Conservation (phyloP, 2,797 vertebrate species). For the Falco naumanni region DNA sequence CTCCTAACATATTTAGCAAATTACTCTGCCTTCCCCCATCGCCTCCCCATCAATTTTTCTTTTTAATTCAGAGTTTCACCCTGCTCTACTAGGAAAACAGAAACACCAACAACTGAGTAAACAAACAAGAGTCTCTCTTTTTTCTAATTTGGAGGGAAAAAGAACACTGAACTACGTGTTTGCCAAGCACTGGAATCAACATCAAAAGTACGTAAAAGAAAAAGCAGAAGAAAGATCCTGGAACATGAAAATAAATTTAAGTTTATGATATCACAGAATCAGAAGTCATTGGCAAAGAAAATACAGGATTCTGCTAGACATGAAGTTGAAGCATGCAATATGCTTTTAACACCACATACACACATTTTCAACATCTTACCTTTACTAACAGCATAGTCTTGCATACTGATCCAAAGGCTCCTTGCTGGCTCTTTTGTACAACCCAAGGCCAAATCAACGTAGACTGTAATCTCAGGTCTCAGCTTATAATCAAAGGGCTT, state of each 20-base stretch:
- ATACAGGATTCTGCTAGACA: background rate
- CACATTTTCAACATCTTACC: slow-evolving; percentile 73
- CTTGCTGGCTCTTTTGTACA: slow-evolving; percentile 94
- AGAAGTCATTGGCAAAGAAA: background rate
- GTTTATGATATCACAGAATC: background rate
- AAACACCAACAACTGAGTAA: background rate
- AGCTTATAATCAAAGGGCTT: slow-evolving; percentile 94
- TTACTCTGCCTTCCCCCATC: background rate
- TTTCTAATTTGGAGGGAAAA: background rate
- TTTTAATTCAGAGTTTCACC: background rate
- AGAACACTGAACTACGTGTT: background rate
- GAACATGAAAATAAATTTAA: background rate
- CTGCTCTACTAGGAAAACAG: background rate
- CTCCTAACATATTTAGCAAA: background rate
- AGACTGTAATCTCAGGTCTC: slow-evolving; percentile 84
- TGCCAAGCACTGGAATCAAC: background rate
- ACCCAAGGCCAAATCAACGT: slow-evolving; percentile 92
- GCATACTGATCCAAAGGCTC: slow-evolving; percentile 96
- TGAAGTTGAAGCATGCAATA: background rate
- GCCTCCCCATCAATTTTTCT: background rate
- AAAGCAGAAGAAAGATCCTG: background rate
- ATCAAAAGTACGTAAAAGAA: background rate
- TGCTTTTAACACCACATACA: background rate
- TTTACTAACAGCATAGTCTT: slow-evolving; percentile 96
- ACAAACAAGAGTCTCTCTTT: background rate